These are phyloP conservation scores for Rotaria macrura DNA, from an alignment of 2,888 invertebrate species.

Conservation along the genomic window DNA sequence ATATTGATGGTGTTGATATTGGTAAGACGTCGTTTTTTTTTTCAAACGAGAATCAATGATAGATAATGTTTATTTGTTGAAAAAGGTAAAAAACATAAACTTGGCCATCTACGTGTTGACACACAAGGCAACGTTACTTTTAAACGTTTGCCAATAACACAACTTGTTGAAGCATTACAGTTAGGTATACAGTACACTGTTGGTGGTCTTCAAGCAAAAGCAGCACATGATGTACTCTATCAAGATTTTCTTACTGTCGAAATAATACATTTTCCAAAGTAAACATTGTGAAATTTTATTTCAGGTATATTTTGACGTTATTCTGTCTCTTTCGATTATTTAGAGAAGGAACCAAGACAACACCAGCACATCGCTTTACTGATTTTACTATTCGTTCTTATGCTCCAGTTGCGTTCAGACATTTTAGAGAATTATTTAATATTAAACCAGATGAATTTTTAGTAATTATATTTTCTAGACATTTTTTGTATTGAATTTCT, in stretches of 20 bases:
- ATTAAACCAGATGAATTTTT: conserved; percentile 98
- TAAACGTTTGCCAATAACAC: conserved; percentile 11
- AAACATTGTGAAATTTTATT: background rate
- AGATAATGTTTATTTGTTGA: background rate
- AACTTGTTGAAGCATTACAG: conserved; percentile 21
- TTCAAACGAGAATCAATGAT: background rate
- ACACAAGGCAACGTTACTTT: background rate
- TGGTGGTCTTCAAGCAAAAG: conserved; percentile 1
- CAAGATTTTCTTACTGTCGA: conserved; percentile 28
- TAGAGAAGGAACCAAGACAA: conserved; percentile 65
- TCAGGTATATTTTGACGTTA: too few relatives aligned
- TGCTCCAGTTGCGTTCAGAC: conserved; percentile 97
- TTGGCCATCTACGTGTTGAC: conserved; percentile 14
- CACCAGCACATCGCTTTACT: conserved; percentile 93
- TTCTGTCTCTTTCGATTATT: background rate
- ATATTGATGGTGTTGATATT: background rate
- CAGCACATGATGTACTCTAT: conserved; percentile 26
- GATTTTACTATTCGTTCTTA: conserved; percentile 95
- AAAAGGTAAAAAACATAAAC: background rate
- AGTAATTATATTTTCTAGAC: conserved; percentile 58
- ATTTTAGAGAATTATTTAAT: conserved; percentile 93
- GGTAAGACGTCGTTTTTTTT: background rate
- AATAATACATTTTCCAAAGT: conserved; percentile 32
- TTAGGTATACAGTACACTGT: conserved; percentile 11
- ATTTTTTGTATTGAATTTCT: background rate